These are phyloP conservation scores for Pristiophorus japonicus DNA, from an alignment of 2,113 vertebrate genomes.

Conservation along the genomic window DNA sequence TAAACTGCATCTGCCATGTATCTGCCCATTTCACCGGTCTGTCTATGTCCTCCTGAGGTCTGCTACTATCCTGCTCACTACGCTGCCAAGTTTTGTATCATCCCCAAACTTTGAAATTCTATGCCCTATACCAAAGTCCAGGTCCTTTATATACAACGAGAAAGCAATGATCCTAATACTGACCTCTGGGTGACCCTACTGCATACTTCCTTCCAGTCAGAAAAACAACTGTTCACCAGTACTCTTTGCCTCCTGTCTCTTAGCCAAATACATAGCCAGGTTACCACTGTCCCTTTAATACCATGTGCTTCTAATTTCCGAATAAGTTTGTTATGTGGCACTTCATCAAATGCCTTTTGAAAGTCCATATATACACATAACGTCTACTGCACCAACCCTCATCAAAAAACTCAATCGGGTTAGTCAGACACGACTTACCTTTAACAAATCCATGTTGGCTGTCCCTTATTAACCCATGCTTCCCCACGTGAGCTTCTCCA, in stretches of 20 bases:
- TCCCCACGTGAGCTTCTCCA: neutral
- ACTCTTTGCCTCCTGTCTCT: neutral
- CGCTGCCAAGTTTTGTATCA: neutral
- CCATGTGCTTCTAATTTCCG: neutral
- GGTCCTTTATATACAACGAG: too few species aligned
- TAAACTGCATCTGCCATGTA: too few species aligned
- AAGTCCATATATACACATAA: too few species aligned
- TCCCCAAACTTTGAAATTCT: neutral
- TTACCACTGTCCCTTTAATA: neutral
- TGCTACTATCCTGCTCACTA: neutral
- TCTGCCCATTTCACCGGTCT: too few species aligned
- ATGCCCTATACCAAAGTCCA: neutral
- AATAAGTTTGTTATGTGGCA: neutral
- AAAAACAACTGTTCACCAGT: neutral
- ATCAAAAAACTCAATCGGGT: neutral
- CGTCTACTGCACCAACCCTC: neutral
- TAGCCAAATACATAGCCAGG: neutral
- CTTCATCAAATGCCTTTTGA: neutral
- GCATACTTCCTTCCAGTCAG: neutral
- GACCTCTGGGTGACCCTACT: neutral
- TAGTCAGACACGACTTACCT: neutral
- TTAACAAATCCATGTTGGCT: neutral
- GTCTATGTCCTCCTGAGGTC: too few species aligned
- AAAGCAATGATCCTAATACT: neutral
- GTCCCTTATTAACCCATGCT: neutral